Base-by-base conservation (phyloP, 2,797 vertebrate genomes). In the Bovichtus variegatus region DNA sequence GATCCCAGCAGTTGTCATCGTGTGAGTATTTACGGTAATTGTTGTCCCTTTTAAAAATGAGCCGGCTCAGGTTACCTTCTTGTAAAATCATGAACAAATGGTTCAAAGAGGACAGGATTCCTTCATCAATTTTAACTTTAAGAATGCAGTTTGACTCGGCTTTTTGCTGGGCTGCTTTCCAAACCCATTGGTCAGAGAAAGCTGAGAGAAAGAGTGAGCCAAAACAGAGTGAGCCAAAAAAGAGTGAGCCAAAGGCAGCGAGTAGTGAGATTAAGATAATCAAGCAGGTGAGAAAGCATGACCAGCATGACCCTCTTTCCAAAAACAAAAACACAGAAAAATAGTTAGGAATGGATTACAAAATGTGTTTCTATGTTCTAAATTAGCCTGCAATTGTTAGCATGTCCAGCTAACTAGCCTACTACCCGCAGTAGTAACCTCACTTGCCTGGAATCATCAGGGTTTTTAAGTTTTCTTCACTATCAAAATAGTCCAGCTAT, bases 1-100 rank as follows among this genome's bases (percentile, higher is more conserved):
- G 16, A 71, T 71, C 47, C 71, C 55, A 72, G 78, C 78, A 81
- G 78, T 63, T 88, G 55, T 81, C 74, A 75, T 72, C 49, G 11
- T 72, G 81, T 4, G 55, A 74, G 71, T 67, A 74, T 86, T 86
- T 76, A 71, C 53, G 21, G 55, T 71, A 68, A 76, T 31, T 80
- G 36, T 59, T 34, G 69, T 61, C 62, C 41, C 58, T n/a, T 77
- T 64, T 41, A 10, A 67, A 59, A 71, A 59, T 1, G 4, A 38
- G 72, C 38, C 7, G 0, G 9, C n/a, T 23, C 9, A 5, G 40
- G 58, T 46, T 60, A 68, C 38, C 65, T 62, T 83, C 47, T 40
- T 62, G 59, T 60, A 71, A 55, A 72, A 67, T 54, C 67, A 69
- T 75, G 69, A 64, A 65, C 18, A 60, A 64, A 64, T 31, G 29